phyloP scores from a whole-genome alignment of 2,888 invertebrate species.

The Lobophora halterata region DNA sequence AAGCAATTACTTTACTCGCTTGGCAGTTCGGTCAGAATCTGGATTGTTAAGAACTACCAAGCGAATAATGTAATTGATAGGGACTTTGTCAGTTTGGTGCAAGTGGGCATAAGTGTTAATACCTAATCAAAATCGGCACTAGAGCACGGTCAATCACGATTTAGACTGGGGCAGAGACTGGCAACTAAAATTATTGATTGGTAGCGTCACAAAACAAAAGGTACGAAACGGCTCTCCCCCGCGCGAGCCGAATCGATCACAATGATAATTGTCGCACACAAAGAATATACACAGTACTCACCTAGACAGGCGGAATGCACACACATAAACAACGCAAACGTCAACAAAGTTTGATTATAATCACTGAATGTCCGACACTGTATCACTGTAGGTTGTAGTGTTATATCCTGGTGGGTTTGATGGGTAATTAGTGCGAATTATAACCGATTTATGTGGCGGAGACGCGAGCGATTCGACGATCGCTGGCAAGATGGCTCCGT shows the following conservation, averaged over 20 bases:
- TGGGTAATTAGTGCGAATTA: slow-evolving; percentile 75
- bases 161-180: slow-evolving; percentile 29
- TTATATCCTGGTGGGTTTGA: slow-evolving; percentile 56
- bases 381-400: slow-evolving; percentile 46
- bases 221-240: slow-evolving; percentile 77
- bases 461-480: slow-evolving; percentile 75
- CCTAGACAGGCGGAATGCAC: slow-evolving; percentile 73
- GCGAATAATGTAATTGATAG: no score
- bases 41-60: no score
- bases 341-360: slow-evolving; percentile 48
- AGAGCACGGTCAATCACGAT: no score
- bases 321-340: slow-evolving; percentile 69
- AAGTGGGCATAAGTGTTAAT: no score
- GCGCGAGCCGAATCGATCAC: slow-evolving; percentile 75
- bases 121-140: no score
- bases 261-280: slow-evolving; percentile 81
- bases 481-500: slow-evolving; percentile 78
- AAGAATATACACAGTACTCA: slow-evolving; percentile 75
- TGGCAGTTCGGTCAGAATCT: no score
- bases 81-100: no score
- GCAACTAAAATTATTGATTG: slow-evolving; percentile 79
- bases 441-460: slow-evolving; percentile 66
- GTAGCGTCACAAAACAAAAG: slow-evolving; percentile 76
- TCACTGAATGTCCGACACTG: slow-evolving; percentile 42
- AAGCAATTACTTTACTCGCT: no score